These are phyloP conservation scores for Orthosia cruda DNA, from an alignment of 2,888 invertebrate genomes.

Conservation along the genomic window DNA sequence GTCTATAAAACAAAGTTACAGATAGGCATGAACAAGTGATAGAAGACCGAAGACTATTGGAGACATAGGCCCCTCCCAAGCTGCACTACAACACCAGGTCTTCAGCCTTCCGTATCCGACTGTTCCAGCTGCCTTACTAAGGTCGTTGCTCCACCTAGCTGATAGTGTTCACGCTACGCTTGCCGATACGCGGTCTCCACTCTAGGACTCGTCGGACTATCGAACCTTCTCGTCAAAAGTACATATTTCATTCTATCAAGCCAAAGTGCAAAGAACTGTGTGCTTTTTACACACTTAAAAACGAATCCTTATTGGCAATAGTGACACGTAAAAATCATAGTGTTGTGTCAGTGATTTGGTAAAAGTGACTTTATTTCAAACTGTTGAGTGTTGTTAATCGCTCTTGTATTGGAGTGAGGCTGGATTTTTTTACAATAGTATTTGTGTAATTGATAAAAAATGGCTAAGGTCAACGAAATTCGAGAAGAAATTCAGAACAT, in stretches of 20 bases:
- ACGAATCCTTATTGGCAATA: background rate
- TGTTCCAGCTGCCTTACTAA: background rate
- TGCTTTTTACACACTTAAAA: too few relatives aligned
- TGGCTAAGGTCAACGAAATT: background rate
- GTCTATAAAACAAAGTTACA: background rate
- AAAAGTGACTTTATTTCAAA: background rate
- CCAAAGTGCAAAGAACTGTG: background rate
- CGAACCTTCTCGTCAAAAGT: background rate
- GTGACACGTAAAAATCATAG: background rate
- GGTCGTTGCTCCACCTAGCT: background rate
- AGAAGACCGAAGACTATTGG: background rate
- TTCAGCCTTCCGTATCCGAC: background rate
- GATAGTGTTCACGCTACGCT: background rate
- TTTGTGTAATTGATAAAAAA: background rate
- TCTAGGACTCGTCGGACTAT: background rate
- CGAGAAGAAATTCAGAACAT: background rate
- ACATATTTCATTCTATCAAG: background rate
- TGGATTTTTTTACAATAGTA: background rate
- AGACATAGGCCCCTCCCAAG: background rate
- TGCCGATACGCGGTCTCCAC: background rate
- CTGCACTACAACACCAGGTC: background rate
- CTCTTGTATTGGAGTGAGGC: too few relatives aligned
- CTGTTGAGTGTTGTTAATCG: too few relatives aligned
- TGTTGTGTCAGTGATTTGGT: background rate
- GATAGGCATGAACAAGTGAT: background rate